Evolutionary conservation across 2,888 invertebrate species (phyloP), one percentile per base, ranked within the genome.

Genomic region (Hemithea aestivaria): DNA sequence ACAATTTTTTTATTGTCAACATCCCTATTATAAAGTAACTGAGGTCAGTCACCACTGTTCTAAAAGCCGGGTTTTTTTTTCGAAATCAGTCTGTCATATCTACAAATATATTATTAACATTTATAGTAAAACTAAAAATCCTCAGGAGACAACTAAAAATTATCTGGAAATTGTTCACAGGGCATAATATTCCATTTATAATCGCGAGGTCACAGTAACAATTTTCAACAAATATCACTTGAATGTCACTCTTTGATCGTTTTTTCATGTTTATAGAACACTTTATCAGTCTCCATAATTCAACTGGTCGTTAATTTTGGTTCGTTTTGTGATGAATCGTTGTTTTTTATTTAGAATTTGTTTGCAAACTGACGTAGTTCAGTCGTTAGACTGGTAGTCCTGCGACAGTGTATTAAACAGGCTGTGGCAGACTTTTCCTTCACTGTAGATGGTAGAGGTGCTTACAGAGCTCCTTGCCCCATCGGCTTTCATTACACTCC

Each of bases 171-270:
- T 40, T 48, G 36, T 48, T 50, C 43, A 45, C 46, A 44, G 48
- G 48, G 48, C 44, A 33, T 39, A 22, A 24, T 33, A 39, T 46
- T 47, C 42, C 46, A 43, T 37, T 32, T 16, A 16, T 35, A n/a
- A 41, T 53, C 62, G 74, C 73, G 71, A 76, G 66, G 71, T 70
- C 62, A 70, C 58, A 56, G 60, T 51, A 45, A 52, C 48, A 57
- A 56, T 57, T 53, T 58, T 56, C 56, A 66, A 61, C 61, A 44
- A 47, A 39, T 36, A 48, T 35, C 44, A 62, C 62, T 62, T 58
- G 58, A 60, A 62, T 60, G 64, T 68, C 68, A 71, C 66, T 66
- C 30, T 58, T 62, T 58, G 58, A 53, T 66, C 49, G 60, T 66
- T 58, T 58, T 29, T 59, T 54, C 50, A 46, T 58, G 57, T 57